Conservation (phyloP, 2,888 invertebrate genomes). For the Scaeva pyrastri region DNA sequence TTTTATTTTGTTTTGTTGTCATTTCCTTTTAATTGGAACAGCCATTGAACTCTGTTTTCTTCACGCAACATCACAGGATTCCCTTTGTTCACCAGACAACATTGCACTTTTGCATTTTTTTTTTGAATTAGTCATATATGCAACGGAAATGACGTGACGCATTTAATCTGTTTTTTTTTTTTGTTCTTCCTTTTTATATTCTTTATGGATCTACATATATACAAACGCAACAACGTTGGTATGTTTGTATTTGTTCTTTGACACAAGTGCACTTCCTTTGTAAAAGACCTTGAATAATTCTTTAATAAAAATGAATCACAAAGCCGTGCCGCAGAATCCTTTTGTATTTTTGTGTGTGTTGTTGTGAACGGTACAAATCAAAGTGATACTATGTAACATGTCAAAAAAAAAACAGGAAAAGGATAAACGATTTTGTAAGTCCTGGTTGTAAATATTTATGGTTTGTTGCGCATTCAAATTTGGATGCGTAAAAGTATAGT, state of each 20-base stretch:
- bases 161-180: conserved; percentile 28
- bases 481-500: too few species aligned
- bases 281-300: conserved; percentile 70
- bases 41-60: too few species aligned
- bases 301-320: conserved; percentile 58
- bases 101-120: conserved; percentile 20
- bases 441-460: conserved; percentile 34
- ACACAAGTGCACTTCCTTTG: conserved; percentile 64
- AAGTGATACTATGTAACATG: neutral
- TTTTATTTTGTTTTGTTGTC: conserved; percentile 28
- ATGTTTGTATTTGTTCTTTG: conserved; percentile 37
- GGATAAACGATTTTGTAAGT: conserved; percentile 27
- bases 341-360: too few species aligned
- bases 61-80: conserved; percentile 12
- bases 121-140: conserved; percentile 47
- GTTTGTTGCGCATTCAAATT: too few species aligned
- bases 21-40: conserved; percentile 10
- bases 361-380: too few species aligned
- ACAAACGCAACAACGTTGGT: neutral
- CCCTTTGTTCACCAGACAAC: conserved; percentile 33
- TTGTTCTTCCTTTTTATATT: conserved; percentile 16
- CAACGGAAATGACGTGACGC: conserved; percentile 48
- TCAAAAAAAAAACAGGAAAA: conserved; percentile 9
- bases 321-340: conserved; percentile 44
- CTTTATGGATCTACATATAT: neutral